Percentiles rank a stretch among this genome's conserved stretches.
These are phyloP conservation scores for Petrocephalus zakoni DNA, from an alignment of 2,113 vertebrate genomes.

Conservation along the genomic window DNA sequence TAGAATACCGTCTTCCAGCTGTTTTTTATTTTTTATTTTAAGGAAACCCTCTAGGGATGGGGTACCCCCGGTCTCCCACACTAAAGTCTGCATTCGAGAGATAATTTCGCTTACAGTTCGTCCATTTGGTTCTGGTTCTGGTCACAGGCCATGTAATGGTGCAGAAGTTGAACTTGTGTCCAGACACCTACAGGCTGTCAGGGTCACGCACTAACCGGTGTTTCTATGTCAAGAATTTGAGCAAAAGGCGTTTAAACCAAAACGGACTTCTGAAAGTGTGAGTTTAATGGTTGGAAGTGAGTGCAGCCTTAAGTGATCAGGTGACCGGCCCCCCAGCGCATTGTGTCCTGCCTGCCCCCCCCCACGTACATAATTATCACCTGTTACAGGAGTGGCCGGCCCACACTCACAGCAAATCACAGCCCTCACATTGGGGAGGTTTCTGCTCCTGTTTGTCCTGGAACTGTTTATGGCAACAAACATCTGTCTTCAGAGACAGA, in stretches of 20 bases:
- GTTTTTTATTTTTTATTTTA: neutral
- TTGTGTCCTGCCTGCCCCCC: neutral
- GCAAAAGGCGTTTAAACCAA: neutral
- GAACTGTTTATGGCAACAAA: neutral
- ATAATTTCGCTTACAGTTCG: neutral
- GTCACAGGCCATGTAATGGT: neutral
- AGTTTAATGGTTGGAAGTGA: neutral
- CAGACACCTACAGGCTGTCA: neutral
- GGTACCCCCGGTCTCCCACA: neutral
- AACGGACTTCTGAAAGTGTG: neutral
- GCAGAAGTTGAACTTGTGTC: neutral
- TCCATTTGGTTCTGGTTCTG: neutral
- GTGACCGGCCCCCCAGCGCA: neutral
- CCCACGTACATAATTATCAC: neutral
- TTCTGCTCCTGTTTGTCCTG: neutral
- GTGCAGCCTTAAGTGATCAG: neutral
- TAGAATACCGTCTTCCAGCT: neutral
- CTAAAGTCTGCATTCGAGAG: neutral
- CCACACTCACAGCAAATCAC: neutral
- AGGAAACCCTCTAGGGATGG: neutral
- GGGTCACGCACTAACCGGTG: neutral
- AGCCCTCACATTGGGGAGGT: neutral
- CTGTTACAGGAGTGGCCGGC: neutral
- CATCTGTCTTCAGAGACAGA: neutral
- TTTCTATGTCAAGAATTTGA: neutral